A percentile compares a stretch with the other conserved stretches of the same genome.
Evolutionary conservation across 2,888 invertebrate genomes (phyloP).

Genomic region (Elaeidobius kamerunicus): DNA sequence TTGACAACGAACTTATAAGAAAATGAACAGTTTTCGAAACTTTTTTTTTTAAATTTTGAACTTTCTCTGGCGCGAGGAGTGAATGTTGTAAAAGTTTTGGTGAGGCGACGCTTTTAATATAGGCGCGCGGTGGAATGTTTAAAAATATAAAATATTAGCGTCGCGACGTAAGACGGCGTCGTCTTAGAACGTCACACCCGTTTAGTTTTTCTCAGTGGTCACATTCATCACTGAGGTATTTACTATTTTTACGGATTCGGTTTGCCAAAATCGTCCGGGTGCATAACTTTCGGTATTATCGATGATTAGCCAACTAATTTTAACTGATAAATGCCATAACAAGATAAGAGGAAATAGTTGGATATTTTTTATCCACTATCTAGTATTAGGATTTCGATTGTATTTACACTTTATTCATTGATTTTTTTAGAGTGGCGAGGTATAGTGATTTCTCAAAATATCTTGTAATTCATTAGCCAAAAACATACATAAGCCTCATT

Average conservation of each 20-base stretch:
- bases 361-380: too few relatives aligned
- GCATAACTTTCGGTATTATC: background rate
- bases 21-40: constrained; percentile 9
- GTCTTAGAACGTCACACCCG: constrained; percentile 23
- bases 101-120: constrained; percentile 39
- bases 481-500: too few relatives aligned
- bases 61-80: constrained; percentile 22
- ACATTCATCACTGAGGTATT: constrained; percentile 24
- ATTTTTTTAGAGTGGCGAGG: too few relatives aligned
- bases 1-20: background rate
- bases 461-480: background rate
- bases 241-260: constrained; percentile 24
- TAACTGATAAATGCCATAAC: background rate
- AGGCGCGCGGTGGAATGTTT: constrained; percentile 39
- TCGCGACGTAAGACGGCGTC: constrained; percentile 26
- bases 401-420: too few relatives aligned
- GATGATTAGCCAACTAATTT: background rate
- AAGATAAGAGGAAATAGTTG: too few relatives aligned
- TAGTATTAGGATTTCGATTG: too few relatives aligned
- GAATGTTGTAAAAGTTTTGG: constrained; percentile 24
- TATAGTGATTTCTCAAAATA: background rate
- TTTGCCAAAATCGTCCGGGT: constrained; percentile 4
- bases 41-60: constrained; percentile 11
- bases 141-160: constrained; percentile 38
- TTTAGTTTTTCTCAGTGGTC: constrained; percentile 19